These are phyloP conservation scores for Poecile atricapillus DNA, from an alignment of 2,113 vertebrate species.

Conservation along the genomic window DNA sequence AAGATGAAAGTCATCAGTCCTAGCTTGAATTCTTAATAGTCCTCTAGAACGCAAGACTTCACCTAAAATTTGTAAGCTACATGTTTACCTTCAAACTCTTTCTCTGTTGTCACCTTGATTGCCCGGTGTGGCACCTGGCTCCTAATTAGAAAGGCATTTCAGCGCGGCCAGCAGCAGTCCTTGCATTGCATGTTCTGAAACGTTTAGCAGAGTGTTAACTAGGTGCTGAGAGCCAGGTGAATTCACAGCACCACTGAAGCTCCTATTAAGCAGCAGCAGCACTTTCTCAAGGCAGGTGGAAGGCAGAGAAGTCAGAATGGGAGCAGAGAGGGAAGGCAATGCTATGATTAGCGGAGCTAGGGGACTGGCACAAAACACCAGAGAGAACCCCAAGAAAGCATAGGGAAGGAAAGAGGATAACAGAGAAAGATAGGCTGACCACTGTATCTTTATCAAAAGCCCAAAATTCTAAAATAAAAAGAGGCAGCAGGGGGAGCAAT, in stretches of 20 bases:
- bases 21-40: background rate
- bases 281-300: background rate
- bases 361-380: background rate
- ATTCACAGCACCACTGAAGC: background rate
- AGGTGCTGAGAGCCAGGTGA: constrained; percentile 27
- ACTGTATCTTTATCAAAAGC: background rate
- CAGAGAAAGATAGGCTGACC: background rate
- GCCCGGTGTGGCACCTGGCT: background rate
- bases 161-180: background rate
- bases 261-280: background rate
- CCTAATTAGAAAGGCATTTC: constrained; percentile 23
- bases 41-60: background rate
- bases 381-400: background rate
- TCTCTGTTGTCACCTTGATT: background rate
- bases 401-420: background rate
- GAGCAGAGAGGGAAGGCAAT: background rate
- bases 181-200: background rate
- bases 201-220: background rate
- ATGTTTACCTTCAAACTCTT: background rate
- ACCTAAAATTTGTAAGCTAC: background rate
- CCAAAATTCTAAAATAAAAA: background rate
- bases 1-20: background rate
- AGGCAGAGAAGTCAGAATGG: background rate
- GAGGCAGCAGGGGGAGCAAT: background rate
- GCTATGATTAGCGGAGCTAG: background rate